phyloP scores from a whole-genome alignment of 2,888 invertebrate genomes.

The Coelopa pilipes region DNA sequence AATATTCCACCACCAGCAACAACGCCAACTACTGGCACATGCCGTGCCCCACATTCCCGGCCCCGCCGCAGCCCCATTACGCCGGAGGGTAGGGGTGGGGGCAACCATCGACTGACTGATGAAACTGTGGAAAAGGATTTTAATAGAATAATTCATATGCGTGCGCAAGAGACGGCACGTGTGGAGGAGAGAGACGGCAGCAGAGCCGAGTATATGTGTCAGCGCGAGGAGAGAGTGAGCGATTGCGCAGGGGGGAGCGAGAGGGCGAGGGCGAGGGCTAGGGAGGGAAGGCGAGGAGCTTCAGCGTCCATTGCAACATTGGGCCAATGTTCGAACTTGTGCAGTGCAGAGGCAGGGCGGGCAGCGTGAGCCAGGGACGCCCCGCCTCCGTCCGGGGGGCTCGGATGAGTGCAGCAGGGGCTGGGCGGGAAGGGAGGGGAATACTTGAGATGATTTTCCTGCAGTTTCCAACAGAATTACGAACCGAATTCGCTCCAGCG shows the following conservation, averaged over 20 bases:
- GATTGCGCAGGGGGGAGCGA: neutral
- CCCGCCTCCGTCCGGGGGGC: neutral
- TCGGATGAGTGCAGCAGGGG: neutral
- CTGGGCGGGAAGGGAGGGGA: neutral
- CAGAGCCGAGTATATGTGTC: neutral
- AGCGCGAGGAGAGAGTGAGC: neutral
- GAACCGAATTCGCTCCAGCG: too few relatives aligned
- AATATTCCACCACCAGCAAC: constrained; percentile 27
- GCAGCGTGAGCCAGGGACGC: neutral
- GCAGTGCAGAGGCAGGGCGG: neutral
- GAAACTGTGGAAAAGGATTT: constrained; percentile 14
- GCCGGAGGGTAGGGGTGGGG: too few relatives aligned
- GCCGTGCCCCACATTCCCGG: neutral
- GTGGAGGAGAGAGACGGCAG: neutral
- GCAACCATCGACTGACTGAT: neutral
- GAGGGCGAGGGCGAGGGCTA: neutral
- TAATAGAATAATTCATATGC: constrained; percentile 18
- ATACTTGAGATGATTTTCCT: constrained; percentile 18
- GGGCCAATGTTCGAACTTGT: constrained; percentile 11
- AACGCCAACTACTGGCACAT: constrained; percentile 37
- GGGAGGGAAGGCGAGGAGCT: constrained; percentile 2
- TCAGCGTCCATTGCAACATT: constrained; percentile 21
- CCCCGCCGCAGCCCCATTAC: neutral
- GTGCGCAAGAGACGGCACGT: constrained; percentile 7
- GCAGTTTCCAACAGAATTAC: neutral